phyloP scores from a whole-genome alignment of 2,888 invertebrate species.

The Flexamia atlantica region DNA sequence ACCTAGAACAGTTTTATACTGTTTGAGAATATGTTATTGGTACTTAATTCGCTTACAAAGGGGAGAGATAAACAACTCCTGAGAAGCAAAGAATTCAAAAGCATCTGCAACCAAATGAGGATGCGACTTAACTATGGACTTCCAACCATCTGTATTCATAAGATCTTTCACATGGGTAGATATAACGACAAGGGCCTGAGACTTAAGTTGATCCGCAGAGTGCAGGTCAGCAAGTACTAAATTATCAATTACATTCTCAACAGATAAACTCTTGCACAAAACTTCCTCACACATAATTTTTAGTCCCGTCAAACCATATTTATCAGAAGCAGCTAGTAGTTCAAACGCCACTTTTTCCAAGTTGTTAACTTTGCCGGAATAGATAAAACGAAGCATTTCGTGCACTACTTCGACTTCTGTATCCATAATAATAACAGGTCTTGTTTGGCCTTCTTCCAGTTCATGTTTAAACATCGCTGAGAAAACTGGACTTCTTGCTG shows the following conservation, averaged over 20 bases:
- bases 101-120: constrained; percentile 99
- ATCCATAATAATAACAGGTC: constrained; percentile 97
- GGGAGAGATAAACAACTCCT: constrained; percentile 99
- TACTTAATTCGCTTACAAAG: constrained; percentile 85
- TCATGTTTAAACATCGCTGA: constrained; percentile 99
- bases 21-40: no score
- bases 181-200: constrained; percentile 99
- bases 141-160: constrained; percentile 99
- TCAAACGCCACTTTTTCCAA: constrained; percentile 99
- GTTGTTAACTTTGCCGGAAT: constrained; percentile 97
- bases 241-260: constrained; percentile 98
- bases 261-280: constrained; percentile 94
- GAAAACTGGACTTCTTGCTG: constrained; percentile 98
- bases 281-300: constrained; percentile 99
- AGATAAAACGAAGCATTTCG: constrained; percentile 99
- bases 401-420: constrained; percentile 98
- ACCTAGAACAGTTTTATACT: no score
- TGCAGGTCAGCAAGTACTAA: constrained; percentile 98
- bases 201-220: constrained; percentile 98
- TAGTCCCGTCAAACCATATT: constrained; percentile 98
- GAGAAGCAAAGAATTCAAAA: constrained; percentile 98
- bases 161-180: constrained; percentile 99
- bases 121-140: constrained; percentile 97
- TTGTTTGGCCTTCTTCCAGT: constrained; percentile 98
- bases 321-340: constrained; percentile 98